These are phyloP conservation scores for Melanargia galathea DNA, from an alignment of 2,888 invertebrate species.

Conservation along the genomic window DNA sequence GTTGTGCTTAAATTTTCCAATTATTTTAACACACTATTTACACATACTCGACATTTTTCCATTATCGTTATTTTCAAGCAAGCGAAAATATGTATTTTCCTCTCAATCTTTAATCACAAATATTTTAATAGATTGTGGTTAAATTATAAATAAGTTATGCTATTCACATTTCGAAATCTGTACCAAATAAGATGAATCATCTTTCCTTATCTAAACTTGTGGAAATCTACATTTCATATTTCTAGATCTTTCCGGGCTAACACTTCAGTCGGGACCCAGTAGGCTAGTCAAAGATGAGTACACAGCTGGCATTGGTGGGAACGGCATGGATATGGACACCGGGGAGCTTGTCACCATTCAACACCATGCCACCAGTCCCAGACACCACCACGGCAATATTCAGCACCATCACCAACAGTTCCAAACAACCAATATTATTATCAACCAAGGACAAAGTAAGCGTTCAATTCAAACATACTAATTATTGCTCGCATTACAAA, in stretches of 20 bases:
- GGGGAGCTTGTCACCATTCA: conserved; percentile 77
- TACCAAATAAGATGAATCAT: neutral
- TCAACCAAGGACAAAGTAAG: conserved; percentile 78
- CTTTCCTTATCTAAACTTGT: neutral
- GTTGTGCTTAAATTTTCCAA: too few relatives aligned
- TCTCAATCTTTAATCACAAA: neutral
- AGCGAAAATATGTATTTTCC: too few relatives aligned
- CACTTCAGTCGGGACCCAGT: conserved; percentile 91
- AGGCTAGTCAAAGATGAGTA: conserved; percentile 96
- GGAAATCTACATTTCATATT: conserved; percentile 45
- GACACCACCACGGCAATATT: conserved; percentile 72
- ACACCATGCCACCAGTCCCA: conserved; percentile 75
- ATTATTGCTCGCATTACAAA: neutral
- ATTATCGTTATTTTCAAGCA: neutral
- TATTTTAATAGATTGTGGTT: neutral
- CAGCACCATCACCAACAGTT: conserved; percentile 76
- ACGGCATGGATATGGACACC: conserved; percentile 81
- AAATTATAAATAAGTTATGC: neutral
- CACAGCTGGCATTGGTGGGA: conserved; percentile 87
- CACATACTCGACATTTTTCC: too few relatives aligned
- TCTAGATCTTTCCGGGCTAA: conserved; percentile 94
- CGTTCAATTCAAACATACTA: conserved; percentile 19
- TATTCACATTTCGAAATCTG: neutral
- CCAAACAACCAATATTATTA: conserved; percentile 71
- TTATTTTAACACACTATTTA: too few relatives aligned